A percentile compares a stretch with the other conserved stretches of the same genome.
Conservation (phyloP, 2,113 vertebrate genomes). For the Shinisaurus crocodilurus region DNA sequence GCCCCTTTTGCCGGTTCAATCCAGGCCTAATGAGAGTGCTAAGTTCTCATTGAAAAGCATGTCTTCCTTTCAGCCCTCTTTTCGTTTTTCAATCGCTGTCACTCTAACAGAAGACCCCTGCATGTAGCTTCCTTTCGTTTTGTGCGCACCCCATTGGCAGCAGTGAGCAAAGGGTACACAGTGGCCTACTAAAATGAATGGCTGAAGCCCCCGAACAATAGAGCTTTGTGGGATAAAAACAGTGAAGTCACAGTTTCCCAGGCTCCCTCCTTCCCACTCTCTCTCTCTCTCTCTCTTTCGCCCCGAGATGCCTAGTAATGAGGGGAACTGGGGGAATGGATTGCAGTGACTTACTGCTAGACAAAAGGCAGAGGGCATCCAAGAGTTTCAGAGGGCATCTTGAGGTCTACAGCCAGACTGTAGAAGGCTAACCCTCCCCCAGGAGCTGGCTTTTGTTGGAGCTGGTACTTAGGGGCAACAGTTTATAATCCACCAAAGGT, state of each 20-base stretch:
- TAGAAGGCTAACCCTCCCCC: not conserved
- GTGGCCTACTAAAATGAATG: slow-evolving; percentile 76
- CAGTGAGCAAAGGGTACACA: slow-evolving; percentile 63
- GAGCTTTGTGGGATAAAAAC: slow-evolving; percentile 82
- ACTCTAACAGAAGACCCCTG: slow-evolving; percentile 68
- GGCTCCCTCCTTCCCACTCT: slow-evolving; percentile 63
- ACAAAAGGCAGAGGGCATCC: slow-evolving; percentile 66
- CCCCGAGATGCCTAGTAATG: slow-evolving; percentile 73
- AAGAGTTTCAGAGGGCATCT: slow-evolving; percentile 31
- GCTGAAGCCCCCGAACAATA: slow-evolving; percentile 80
- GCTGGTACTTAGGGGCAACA: not conserved
- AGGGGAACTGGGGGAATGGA: slow-evolving; percentile 30
- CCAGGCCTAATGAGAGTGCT: slow-evolving; percentile 66
- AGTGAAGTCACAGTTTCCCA: slow-evolving; percentile 86
- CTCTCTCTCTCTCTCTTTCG: slow-evolving; percentile 32
- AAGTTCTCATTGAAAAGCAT: slow-evolving; percentile 54
- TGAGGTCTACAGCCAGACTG: slow-evolving; percentile 2
- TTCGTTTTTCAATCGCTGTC: slow-evolving; percentile 77
- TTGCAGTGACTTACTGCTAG: slow-evolving; percentile 45
- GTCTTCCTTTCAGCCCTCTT: slow-evolving; percentile 67
- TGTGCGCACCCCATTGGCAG: slow-evolving; percentile 62
- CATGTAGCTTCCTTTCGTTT: slow-evolving; percentile 56
- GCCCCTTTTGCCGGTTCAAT: slow-evolving; percentile 61
- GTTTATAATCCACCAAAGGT: not conserved
- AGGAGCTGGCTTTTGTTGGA: not conserved